These are phyloP conservation scores for Brachionus plicatilis DNA, from an alignment of 1,140 invertebrate genomes.

Conservation along the genomic window DNA sequence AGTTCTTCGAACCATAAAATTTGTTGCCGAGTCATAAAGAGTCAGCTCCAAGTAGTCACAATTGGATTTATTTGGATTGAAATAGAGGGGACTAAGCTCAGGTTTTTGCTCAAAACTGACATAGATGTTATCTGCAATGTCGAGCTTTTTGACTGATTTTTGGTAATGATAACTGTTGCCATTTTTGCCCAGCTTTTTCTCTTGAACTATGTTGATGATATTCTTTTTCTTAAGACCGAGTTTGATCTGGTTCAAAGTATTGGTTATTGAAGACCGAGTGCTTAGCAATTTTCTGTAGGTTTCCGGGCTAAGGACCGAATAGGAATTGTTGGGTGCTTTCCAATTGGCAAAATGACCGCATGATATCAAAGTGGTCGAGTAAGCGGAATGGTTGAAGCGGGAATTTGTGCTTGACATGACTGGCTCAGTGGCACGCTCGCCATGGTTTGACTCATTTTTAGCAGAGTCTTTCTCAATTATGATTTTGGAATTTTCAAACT, in stretches of 20 bases:
- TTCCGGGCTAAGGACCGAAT: not conserved
- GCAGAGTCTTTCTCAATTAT: not conserved
- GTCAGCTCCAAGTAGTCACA: not conserved
- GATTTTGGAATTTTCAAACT: not conserved
- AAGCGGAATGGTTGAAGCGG: not conserved
- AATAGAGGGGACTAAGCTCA: not conserved
- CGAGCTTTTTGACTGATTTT: not conserved
- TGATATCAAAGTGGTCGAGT: not conserved
- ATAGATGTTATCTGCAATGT: not conserved
- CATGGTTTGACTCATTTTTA: not conserved
- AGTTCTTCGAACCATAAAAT: not conserved
- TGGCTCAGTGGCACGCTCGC: not conserved
- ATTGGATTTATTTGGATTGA: not conserved
- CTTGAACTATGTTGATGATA: constrained; percentile 13
- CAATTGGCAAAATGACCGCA: not conserved
- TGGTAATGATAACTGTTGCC: constrained; percentile 24
- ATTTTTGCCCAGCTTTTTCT: constrained; percentile 17
- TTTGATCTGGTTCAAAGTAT: not conserved
- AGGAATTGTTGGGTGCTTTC: not conserved
- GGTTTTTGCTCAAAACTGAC: not conserved
- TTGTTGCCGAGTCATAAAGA: not conserved
- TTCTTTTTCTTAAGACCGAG: not conserved
- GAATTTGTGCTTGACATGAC: not conserved
- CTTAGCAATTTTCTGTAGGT: not conserved
- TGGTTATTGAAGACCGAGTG: not conserved